A percentile compares a stretch with the other conserved stretches of the same genome.
Evolutionary conservation across 2,888 invertebrate species (phyloP).

Genomic region (Acronicta psi): DNA sequence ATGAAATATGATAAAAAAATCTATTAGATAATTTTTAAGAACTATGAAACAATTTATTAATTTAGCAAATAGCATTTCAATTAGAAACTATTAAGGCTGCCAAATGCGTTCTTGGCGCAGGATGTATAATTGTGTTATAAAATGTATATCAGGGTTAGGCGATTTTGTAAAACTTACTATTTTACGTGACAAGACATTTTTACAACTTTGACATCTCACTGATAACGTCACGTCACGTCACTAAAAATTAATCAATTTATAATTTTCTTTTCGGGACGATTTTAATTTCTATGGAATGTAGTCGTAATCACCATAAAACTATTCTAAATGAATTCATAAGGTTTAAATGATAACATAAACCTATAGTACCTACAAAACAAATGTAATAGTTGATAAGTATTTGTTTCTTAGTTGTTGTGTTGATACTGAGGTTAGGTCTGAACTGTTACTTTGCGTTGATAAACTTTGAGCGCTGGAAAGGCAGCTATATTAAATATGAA

Average conservation of each 20-base stretch:
- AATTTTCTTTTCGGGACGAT: conserved; percentile 38
- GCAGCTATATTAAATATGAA: conserved; percentile 71
- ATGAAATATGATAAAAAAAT: background rate
- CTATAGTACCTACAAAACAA: background rate
- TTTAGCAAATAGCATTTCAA: no score
- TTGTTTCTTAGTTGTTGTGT: no score
- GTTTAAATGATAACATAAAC: background rate
- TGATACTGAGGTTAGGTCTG: conserved; percentile 46
- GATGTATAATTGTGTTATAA: no score
- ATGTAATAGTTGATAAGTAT: background rate
- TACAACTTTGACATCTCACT: no score
- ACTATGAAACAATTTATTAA: no score
- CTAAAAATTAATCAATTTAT: no score
- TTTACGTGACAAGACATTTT: conserved; percentile 24
- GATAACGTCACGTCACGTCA: conserved; percentile 22
- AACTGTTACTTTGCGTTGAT: conserved; percentile 6
- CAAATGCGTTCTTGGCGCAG: no score
- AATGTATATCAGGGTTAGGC: conserved; percentile 4
- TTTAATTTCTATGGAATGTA: conserved; percentile 27
- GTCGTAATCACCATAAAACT: conserved; percentile 17
- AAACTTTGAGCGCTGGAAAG: conserved; percentile 39
- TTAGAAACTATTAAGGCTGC: no score
- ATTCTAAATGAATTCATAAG: conserved; percentile 11
- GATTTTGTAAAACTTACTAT: conserved; percentile 13
- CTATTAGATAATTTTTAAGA: no score